A percentile compares a stretch with the other conserved stretches of the same genome.
Evolutionary conservation across 1,140 invertebrate genomes (phyloP).

Genomic region (Euglossa dilemma): DNA sequence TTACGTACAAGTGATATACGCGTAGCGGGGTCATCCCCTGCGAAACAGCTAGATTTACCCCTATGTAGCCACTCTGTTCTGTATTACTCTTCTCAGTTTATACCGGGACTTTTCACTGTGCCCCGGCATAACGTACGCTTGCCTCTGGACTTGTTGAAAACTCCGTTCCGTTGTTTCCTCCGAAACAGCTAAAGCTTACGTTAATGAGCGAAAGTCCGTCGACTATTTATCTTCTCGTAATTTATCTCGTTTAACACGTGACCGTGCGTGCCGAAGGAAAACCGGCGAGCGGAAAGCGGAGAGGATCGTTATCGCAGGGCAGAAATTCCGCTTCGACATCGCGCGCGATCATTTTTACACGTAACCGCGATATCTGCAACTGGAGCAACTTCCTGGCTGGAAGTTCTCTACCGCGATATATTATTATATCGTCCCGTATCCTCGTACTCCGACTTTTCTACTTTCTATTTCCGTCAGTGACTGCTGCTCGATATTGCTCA

Average conservation of each 20-base stretch:
- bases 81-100: background rate
- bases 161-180: background rate
- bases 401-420: background rate
- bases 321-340: background rate
- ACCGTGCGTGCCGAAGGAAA: background rate
- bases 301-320: background rate
- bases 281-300: background rate
- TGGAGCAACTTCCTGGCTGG: background rate
- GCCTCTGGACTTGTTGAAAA: background rate
- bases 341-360: background rate
- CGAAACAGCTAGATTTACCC: no score
- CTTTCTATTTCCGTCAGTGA: slow-evolving; percentile 34
- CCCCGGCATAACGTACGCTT: background rate
- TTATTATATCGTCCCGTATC: background rate
- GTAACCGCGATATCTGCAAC: background rate
- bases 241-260: slow-evolving; percentile 1
- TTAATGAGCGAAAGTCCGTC: slow-evolving; percentile 2
- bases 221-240: slow-evolving; percentile 1
- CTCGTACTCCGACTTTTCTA: background rate
- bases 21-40: no score
- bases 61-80: no score
- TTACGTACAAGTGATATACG: no score
- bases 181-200: background rate
- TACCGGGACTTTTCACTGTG: background rate
- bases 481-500: slow-evolving; percentile 23